Conservation (phyloP, 2,113 vertebrate genomes). For the Mirounga angustirostris region DNA sequence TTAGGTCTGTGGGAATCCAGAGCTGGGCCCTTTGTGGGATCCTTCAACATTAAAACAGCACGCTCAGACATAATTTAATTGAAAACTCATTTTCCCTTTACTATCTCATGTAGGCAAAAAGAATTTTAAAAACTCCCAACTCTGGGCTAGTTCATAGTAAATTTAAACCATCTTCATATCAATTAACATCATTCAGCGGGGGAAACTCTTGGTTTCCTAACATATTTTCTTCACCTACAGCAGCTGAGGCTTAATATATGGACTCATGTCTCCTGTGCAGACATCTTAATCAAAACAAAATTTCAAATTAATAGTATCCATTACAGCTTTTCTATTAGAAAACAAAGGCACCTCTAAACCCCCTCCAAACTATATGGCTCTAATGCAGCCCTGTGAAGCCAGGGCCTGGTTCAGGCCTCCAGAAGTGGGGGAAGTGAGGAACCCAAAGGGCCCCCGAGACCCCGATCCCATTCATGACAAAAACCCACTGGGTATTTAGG, state of each 20-base stretch:
- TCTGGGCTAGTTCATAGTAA: not conserved
- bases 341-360: not conserved
- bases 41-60: conserved; percentile 2
- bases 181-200: conserved; percentile 21
- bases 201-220: conserved; percentile 7
- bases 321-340: conserved; percentile 38
- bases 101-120: not conserved
- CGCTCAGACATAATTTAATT: not conserved
- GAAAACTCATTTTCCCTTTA: conserved; percentile 6
- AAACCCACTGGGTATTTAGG: not conserved
- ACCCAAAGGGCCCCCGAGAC: not conserved
- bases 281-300: conserved; percentile 62
- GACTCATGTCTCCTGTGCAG: not conserved
- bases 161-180: conserved; percentile 35
- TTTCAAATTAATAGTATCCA: conserved; percentile 49
- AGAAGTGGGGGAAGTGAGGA: no score
- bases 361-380: not conserved
- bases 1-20: not conserved
- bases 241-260: not conserved
- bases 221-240: not conserved
- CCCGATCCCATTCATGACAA: no score
- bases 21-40: not conserved
- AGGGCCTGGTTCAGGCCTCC: not conserved
- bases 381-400: not conserved
- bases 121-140: conserved; percentile 9